Evolutionary conservation across 2,797 vertebrate genomes (phyloP).

Genomic region (Xenopus petersii): DNA sequence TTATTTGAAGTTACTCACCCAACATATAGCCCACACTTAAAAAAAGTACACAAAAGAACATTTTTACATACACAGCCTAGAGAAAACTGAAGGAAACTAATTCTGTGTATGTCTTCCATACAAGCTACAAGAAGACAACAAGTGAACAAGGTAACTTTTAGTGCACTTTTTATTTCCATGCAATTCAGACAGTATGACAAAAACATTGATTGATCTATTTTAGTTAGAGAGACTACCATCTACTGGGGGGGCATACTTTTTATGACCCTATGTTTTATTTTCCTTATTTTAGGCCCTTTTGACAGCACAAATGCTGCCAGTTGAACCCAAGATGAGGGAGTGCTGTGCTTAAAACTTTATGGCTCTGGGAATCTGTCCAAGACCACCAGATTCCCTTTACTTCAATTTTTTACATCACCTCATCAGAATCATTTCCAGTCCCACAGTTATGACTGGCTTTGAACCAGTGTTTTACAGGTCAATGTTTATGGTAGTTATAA

Average conservation of each 20-base stretch:
- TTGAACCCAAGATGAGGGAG: constrained; percentile 52
- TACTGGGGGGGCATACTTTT: constrained; percentile 37
- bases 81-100: too few species aligned
- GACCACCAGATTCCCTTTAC: constrained; percentile 46
- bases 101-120: too few species aligned
- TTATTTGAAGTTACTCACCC: too few species aligned
- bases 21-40: too few species aligned
- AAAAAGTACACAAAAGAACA: too few species aligned
- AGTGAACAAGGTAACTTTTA: too few species aligned
- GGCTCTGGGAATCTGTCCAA: constrained; percentile 58
- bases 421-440: constrained; percentile 51
- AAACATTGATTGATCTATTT: constrained; percentile 26
- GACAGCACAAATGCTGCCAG: constrained; percentile 48
- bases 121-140: too few species aligned
- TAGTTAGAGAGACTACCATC: constrained; percentile 49
- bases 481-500: constrained; percentile 49
- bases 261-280: constrained; percentile 18
- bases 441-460: constrained; percentile 48
- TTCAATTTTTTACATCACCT: constrained; percentile 54
- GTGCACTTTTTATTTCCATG: too few species aligned
- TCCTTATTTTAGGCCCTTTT: constrained; percentile 36
- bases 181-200: too few species aligned
- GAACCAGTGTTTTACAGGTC: constrained; percentile 46
- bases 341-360: constrained; percentile 46
- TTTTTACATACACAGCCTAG: too few species aligned